Evolutionary conservation across 2,888 invertebrate genomes (phyloP).

Genomic region (Seira sanloemensis): DNA sequence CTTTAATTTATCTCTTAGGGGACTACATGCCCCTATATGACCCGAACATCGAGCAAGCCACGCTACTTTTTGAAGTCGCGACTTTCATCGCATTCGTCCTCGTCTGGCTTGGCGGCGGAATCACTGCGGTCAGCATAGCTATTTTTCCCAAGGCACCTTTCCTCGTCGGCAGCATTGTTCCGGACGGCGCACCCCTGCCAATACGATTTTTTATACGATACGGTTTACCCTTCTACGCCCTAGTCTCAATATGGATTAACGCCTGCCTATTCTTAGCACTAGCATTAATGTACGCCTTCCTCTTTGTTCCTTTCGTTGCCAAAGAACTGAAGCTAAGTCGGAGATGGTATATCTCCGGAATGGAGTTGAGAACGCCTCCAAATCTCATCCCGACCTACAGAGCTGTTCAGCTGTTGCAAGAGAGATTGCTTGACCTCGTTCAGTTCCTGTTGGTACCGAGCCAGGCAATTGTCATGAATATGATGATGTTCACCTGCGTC

Average conservation of each 20-base stretch:
- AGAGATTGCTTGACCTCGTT: neutral
- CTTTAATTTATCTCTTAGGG: neutral
- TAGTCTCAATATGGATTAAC: neutral
- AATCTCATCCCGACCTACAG: neutral
- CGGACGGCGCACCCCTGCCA: neutral
- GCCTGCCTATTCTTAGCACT: neutral
- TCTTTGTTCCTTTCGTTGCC: conserved; percentile 20
- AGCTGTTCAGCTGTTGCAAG: neutral
- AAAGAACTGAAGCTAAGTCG: neutral
- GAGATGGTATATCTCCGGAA: neutral
- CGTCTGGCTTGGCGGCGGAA: neutral
- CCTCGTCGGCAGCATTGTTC: neutral
- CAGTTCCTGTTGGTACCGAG: conserved; percentile 3
- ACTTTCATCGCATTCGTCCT: neutral
- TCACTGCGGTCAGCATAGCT: neutral
- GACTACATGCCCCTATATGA: neutral
- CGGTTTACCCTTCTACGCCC: neutral
- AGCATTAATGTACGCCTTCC: neutral
- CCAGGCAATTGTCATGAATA: neutral
- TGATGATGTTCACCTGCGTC: neutral
- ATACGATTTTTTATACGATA: neutral
- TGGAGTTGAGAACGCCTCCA: neutral
- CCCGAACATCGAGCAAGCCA: neutral
- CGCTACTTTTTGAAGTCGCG: neutral
- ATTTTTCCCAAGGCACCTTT: neutral